Percentiles rank a stretch among this genome's conserved stretches.
Conservation (phyloP, 2,888 invertebrate species). For the Tiliacea aurago region DNA sequence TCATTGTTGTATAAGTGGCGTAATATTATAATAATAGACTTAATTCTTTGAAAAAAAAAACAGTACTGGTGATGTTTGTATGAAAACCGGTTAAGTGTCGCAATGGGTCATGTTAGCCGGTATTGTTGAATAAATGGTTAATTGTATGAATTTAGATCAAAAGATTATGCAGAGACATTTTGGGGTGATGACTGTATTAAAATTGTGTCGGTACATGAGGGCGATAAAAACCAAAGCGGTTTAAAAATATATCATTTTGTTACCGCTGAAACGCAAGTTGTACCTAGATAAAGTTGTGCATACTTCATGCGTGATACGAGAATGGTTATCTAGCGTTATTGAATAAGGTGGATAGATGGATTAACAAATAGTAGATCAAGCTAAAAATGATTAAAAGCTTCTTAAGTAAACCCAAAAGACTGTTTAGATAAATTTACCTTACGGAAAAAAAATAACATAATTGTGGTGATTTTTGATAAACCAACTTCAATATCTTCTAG, state of each 20-base stretch:
- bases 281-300: background rate
- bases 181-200: constrained; percentile 66
- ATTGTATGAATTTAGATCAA: constrained; percentile 69
- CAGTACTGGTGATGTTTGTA: constrained; percentile 57
- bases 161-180: constrained; percentile 44
- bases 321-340: too few species aligned
- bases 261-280: background rate
- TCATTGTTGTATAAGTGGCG: constrained; percentile 77
- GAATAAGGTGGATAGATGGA: background rate
- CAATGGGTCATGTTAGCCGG: constrained; percentile 46
- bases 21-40: constrained; percentile 79
- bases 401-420: background rate
- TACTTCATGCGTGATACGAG: background rate
- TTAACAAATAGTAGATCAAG: background rate
- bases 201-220: constrained; percentile 23
- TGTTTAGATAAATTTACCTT: background rate
- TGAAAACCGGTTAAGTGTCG: constrained; percentile 62
- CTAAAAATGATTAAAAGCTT: background rate
- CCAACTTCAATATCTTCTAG: background rate
- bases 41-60: constrained; percentile 66
- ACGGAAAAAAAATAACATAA: background rate
- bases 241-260: constrained; percentile 16
- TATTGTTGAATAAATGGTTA: constrained; percentile 61
- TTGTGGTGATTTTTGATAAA: background rate
- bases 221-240: constrained; percentile 47